These are phyloP conservation scores for Athalia circularis DNA, from an alignment of 2,888 invertebrate species.

Conservation along the genomic window DNA sequence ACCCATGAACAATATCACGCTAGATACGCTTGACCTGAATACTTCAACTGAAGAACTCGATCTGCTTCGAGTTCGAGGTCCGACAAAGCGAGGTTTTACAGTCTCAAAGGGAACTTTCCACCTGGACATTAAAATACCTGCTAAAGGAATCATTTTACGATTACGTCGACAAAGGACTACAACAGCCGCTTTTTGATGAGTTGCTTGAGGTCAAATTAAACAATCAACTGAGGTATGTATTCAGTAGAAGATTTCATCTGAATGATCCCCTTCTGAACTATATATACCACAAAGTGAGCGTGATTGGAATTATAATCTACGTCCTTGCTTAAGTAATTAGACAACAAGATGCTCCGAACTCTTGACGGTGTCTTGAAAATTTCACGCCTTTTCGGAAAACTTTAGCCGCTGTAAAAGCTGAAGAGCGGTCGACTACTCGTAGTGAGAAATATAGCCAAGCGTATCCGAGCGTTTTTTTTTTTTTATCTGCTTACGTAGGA, in stretches of 20 bases:
- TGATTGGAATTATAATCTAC: conserved; percentile 80
- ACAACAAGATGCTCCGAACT: conserved; percentile 76
- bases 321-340: conserved; percentile 83
- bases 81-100: conserved; percentile 74
- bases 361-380: conserved; percentile 79
- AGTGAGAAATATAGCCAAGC: conserved; percentile 78
- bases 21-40: conserved; percentile 58
- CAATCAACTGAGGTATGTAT: conserved; percentile 81
- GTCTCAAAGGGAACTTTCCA: conserved; percentile 76
- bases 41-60: conserved; percentile 39
- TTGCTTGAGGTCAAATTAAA: conserved; percentile 83
- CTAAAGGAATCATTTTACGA: conserved; percentile 77
- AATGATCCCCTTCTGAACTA: conserved; percentile 76
- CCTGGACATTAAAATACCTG: conserved; percentile 54
- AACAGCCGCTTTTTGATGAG: no score
- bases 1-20: conserved; percentile 61
- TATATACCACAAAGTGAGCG: conserved; percentile 74
- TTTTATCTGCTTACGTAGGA: conserved; percentile 18
- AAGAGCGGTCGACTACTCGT: conserved; percentile 77
- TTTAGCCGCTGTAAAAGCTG: no score
- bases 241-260: conserved; percentile 80
- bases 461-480: background rate
- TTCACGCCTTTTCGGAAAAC: background rate
- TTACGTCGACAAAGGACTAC: conserved; percentile 71
- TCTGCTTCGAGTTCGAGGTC: conserved; percentile 28